phyloP scores from a whole-genome alignment of 2,797 vertebrate species.

The Podargus strigoides region DNA sequence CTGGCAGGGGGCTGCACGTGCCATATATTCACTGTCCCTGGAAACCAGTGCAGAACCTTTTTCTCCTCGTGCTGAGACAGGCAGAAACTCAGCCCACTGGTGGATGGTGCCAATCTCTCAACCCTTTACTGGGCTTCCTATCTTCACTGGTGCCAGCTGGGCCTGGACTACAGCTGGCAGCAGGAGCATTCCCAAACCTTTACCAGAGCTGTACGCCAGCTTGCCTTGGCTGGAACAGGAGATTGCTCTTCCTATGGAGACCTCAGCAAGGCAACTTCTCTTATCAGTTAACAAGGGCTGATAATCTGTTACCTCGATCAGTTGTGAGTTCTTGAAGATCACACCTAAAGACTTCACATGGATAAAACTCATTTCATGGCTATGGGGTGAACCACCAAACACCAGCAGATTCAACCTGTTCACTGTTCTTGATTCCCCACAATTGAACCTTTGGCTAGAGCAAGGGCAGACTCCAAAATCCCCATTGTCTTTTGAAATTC shows the following conservation, averaged over 20 bases:
- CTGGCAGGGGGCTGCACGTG: neutral
- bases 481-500: neutral
- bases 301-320: neutral
- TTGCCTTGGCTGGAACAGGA: neutral
- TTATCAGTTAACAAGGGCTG: neutral
- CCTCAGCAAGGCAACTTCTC: neutral
- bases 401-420: neutral
- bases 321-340: neutral
- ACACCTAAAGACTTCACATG: neutral
- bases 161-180: neutral
- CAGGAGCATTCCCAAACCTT: neutral
- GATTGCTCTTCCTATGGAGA: neutral
- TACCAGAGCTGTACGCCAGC: neutral
- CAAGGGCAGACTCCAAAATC: neutral
- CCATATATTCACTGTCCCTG: neutral
- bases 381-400: accelerated
- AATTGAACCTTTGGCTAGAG: neutral
- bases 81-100: accelerated
- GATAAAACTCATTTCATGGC: neutral
- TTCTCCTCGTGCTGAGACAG: neutral
- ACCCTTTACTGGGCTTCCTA: neutral
- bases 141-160: neutral
- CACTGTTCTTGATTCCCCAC: neutral
- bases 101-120: neutral
- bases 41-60: neutral